Conservation (phyloP, 2,113 vertebrate genomes). For the Alexandromys fortis region DNA sequence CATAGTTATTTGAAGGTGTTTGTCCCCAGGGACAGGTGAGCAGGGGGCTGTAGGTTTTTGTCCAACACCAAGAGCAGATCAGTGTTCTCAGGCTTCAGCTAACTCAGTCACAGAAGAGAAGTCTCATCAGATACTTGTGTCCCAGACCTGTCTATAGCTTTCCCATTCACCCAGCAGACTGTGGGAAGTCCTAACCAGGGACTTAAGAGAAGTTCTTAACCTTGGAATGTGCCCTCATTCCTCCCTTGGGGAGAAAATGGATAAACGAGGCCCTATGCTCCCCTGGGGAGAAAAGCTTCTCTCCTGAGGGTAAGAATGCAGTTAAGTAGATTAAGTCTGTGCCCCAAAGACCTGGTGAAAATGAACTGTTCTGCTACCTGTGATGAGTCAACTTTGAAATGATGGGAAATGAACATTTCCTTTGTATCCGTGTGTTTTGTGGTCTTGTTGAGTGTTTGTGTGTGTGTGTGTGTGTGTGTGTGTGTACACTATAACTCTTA, state of each 20-base stretch:
- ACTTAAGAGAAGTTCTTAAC: neutral
- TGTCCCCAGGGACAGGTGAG: rapidly evolving
- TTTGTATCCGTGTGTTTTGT: neutral
- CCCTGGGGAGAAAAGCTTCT: rapidly evolving
- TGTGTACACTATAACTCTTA: too few species aligned
- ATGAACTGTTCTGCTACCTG: rapidly evolving
- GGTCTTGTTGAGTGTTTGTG: neutral
- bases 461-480: too few species aligned
- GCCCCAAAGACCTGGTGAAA: rapidly evolving
- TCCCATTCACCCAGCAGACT: neutral
- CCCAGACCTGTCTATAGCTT: neutral
- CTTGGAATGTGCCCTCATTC: neutral
- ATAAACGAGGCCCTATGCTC: too few species aligned
- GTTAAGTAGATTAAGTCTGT: rapidly evolving
- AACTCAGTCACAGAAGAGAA: neutral
- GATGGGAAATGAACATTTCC: neutral
- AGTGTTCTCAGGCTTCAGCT: neutral
- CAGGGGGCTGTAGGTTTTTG: neutral
- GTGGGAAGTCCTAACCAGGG: neutral
- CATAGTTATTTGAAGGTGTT: neutral
- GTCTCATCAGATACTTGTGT: too few species aligned
- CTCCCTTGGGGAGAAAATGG: neutral
- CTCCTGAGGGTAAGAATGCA: neutral
- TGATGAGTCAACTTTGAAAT: neutral
- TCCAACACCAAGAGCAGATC: neutral